Conservation (phyloP, 2,113 vertebrate species). For the Hemiscyllium ocellatum region DNA sequence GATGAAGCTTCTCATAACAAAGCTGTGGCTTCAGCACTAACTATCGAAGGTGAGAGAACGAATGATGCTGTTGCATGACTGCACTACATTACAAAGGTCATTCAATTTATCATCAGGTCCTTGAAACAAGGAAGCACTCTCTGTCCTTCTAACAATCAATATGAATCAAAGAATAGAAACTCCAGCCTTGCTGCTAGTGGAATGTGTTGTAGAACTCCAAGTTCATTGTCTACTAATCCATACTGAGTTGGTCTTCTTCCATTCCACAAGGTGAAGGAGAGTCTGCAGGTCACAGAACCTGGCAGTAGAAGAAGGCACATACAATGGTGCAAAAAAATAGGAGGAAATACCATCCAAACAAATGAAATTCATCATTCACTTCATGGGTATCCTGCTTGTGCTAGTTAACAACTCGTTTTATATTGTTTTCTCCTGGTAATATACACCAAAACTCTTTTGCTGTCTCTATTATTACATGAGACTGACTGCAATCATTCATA, state of each 20-base stretch:
- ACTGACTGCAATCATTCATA: background rate
- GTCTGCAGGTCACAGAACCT: no score
- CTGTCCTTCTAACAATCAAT: background rate
- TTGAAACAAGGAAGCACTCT: background rate
- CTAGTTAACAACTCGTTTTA: background rate
- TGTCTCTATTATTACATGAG: background rate
- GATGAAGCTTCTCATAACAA: background rate
- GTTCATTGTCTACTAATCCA: no score
- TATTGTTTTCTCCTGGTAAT: background rate
- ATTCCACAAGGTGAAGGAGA: no score
- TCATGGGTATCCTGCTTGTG: no score
- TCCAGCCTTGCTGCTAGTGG: no score
- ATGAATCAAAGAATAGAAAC: no score
- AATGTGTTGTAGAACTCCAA: no score
- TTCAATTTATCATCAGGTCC: background rate
- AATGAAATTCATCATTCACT: no score
- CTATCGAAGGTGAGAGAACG: background rate
- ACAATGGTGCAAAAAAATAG: no score
- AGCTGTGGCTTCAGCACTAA: background rate
- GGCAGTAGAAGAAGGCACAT: no score
- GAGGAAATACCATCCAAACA: no score
- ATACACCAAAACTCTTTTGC: background rate
- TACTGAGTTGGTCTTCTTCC: no score
- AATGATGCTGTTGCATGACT: background rate
- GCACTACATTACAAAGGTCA: background rate